Evolutionary conservation across 1,140 invertebrate genomes (phyloP).

Genomic region (Gonatopus flavifemur): DNA sequence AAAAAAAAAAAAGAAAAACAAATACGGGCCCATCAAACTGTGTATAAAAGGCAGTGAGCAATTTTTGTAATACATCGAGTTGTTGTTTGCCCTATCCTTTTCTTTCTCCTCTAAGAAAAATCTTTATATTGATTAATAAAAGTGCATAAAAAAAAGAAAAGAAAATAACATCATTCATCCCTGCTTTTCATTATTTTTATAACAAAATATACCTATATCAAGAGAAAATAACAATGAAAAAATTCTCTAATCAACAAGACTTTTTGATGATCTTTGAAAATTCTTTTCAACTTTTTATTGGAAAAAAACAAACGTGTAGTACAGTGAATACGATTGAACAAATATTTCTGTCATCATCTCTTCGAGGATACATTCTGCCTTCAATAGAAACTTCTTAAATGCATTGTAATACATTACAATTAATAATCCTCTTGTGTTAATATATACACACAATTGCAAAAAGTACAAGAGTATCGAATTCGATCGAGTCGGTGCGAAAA

Average conservation of each 20-base stretch:
- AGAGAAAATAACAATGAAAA: background rate
- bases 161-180: slow-evolving; percentile 8
- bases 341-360: background rate
- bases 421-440: background rate
- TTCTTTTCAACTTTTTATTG: background rate
- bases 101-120: slow-evolving; percentile 6
- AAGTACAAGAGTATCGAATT: background rate
- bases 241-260: background rate
- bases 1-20: too few species aligned
- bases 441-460: background rate
- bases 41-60: slow-evolving; percentile 15
- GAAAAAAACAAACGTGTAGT: background rate
- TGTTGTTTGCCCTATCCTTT: slow-evolving; percentile 10
- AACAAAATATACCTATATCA: slow-evolving; percentile 25
- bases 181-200: slow-evolving; percentile 12
- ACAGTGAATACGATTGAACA: background rate
- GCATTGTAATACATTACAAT: background rate
- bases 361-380: background rate
- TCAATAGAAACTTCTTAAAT: background rate
- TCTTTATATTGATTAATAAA: slow-evolving; percentile 9
- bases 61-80: slow-evolving; percentile 20
- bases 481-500: too few species aligned
- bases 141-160: slow-evolving; percentile 12
- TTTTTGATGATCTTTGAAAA: slow-evolving; percentile 2
- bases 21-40: slow-evolving; percentile 27